These are phyloP conservation scores for Thymallus thymallus DNA, from an alignment of 2,113 vertebrate genomes.

Conservation along the genomic window DNA sequence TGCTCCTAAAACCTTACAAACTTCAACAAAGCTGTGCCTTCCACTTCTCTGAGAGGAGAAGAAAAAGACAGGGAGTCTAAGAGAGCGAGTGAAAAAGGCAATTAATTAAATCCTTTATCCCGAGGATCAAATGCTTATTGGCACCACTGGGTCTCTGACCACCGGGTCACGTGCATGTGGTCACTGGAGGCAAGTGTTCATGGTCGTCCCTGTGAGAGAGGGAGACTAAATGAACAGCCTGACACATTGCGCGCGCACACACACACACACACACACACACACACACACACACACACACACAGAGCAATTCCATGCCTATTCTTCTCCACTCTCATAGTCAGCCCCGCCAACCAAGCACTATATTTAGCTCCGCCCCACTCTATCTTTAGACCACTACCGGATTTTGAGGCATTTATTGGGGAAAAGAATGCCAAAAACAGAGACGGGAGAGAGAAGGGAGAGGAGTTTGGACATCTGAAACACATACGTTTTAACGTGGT, in stretches of 20 bases:
- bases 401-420: conserved; percentile 88
- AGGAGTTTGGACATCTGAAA: conserved; percentile 51
- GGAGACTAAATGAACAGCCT: conserved; percentile 83
- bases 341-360: conserved; percentile 82
- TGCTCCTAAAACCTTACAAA: conserved; percentile 35
- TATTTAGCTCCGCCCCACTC: conserved; percentile 89
- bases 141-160: conserved; percentile 83
- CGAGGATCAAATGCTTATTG: conserved; percentile 85
- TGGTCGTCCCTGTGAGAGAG: conserved; percentile 69
- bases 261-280: not conserved
- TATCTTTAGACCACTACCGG: conserved; percentile 95
- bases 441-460: conserved; percentile 16
- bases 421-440: conserved; percentile 72
- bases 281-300: not conserved
- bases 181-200: conserved; percentile 77
- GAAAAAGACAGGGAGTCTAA: conserved; percentile 35
- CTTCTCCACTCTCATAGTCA: conserved; percentile 89
- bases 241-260: not conserved
- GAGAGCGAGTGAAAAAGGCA: conserved; percentile 7
- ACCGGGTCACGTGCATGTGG: conserved; percentile 78
- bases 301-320: conserved; percentile 84
- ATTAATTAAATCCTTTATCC: conserved; percentile 72
- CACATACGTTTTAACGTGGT: conserved; percentile 77
- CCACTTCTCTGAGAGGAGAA: conserved; percentile 73
- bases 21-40: conserved; percentile 77